Evolutionary conservation across 2,888 invertebrate species (phyloP).

Genomic region (Alitta virens): DNA sequence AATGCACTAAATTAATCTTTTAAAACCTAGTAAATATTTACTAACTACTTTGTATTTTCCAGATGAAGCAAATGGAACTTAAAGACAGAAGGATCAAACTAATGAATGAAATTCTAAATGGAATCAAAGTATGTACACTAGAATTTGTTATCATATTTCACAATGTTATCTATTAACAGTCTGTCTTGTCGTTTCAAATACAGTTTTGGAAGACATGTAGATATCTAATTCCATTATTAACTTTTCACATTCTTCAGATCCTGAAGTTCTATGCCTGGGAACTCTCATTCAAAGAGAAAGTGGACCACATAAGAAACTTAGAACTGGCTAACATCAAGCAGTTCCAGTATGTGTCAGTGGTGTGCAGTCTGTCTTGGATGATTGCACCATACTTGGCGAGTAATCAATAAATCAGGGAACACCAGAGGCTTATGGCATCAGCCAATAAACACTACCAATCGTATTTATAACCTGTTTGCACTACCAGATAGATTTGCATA

Average conservation of each 20-base stretch:
- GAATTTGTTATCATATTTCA: too few relatives aligned
- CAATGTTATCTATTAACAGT: too few relatives aligned
- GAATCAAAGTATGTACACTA: conserved; percentile 39
- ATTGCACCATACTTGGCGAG: conserved; percentile 21
- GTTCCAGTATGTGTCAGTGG: conserved; percentile 39
- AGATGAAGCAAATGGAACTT: conserved; percentile 40
- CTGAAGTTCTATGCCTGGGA: conserved; percentile 57
- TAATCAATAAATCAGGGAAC: too few relatives aligned
- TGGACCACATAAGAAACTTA: conserved; percentile 44
- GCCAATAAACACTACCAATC: too few relatives aligned
- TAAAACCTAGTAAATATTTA: too few relatives aligned
- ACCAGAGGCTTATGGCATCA: too few relatives aligned
- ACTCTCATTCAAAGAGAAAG: conserved; percentile 46
- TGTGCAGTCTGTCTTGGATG: conserved; percentile 12
- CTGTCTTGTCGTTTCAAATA: too few relatives aligned
- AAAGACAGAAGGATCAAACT: conserved; percentile 48
- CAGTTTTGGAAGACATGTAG: too few relatives aligned
- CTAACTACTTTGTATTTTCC: not conserved
- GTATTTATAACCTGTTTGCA: too few relatives aligned
- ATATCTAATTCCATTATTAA: not conserved
- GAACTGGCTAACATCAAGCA: conserved; percentile 48
- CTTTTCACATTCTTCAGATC: conserved; percentile 41
- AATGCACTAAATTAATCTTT: too few relatives aligned
- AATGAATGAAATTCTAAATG: conserved; percentile 47
- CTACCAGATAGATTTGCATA: too few relatives aligned